Base-by-base conservation (phyloP, 1,140 invertebrate genomes). In the Acromyrmex heyeri region DNA sequence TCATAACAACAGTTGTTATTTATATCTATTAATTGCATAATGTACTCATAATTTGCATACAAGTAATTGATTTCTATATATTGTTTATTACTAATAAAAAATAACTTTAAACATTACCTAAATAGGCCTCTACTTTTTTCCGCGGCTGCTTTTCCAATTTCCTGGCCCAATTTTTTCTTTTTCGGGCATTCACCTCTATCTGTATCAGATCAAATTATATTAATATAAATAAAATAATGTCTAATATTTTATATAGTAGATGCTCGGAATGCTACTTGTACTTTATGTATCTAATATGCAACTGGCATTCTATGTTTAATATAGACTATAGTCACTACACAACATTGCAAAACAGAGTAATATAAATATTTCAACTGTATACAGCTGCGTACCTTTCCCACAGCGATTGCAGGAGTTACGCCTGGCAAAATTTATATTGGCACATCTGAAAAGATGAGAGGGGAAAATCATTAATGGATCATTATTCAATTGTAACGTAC, bases 91-190 rank as follows among this genome's bases (percentile, higher is more conserved):
- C 2, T 14, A 3, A 30, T 44, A 38, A 34, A 5, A 69, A 38
- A 27, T 70, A 27, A 21, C 7, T 12, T 16, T 38, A 73, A 24
- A 57, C 21, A 55, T 89, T 94, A 95, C 94, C 95, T 95, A 70
- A 98, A 98, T n/a, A 99, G 96, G 18, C 99, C 99, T 91, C 99
- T 97, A 90, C 99, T 99, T 95, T 99, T 99, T 94, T 99, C 99
- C 7, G 99, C 99, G 27, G 99, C 98, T 62, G 97, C 98, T 96
- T 99, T 99, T 2, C 99, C 99, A 91, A 99, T 99, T 96, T 99
- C 99, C 87, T 98, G 98, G 0, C 99, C 99, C 78, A 99, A 96
- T 95, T 99, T 99, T 94, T 99, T 99, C 94, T 98, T 98, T 93
- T 97, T 96, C 34, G 96, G 95, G 90, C 96, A 96, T 92, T 96